Base-by-base conservation (phyloP, 2,888 invertebrate genomes). In the Augochlorella aurata region DNA sequence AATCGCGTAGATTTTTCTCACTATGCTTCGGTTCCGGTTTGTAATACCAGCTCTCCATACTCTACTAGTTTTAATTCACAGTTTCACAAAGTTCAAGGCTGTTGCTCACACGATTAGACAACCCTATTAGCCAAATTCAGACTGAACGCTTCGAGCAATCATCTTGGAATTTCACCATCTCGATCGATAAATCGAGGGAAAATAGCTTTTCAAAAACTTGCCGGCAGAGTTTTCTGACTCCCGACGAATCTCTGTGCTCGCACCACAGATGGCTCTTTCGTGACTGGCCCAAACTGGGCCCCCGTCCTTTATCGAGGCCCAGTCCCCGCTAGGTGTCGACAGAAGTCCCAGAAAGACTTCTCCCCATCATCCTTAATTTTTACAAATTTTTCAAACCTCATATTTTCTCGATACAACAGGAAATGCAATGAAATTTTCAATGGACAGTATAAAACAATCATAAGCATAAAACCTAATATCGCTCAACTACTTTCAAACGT, bases 221-320 rank as follows among this genome's bases (percentile, higher is more conserved):
- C 77, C 79, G 75, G 5, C 73, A 9, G 76, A 75, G 70, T 65
- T 79, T 77, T 61, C 24, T 1, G n/a, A 45, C 49, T n/a, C 24
- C 44, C 16, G n/a, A 18, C 16, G 7, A 45, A 61, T 66, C 61
- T 83, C 74, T 7, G 5, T 29, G 24, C 4, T 0, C 16, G 7
- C 2, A 61, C 65, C 80, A 84, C 52, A 90, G 90, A 90, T 89
- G 90, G 86, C 88, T 74, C 77, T 74, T 66, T 66, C 21, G 29
- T n/a, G 63, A 14, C 49, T n/a, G 71, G 77, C 74, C 70, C 47
- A 52, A 66, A 21, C 4, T 24, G 83, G 74, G 21, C 82, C 73
- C 1, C 7, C 5, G 50, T 29, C 52, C 12, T 73, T 74, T 70
- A 38, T 68, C 49, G 76, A 71, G 73, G 69, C 44, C 38, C 12